A percentile compares a stretch with the other conserved stretches of the same genome.
These are phyloP conservation scores for Phasianus colchicus DNA, from an alignment of 2,113 vertebrate genomes.

Conservation along the genomic window DNA sequence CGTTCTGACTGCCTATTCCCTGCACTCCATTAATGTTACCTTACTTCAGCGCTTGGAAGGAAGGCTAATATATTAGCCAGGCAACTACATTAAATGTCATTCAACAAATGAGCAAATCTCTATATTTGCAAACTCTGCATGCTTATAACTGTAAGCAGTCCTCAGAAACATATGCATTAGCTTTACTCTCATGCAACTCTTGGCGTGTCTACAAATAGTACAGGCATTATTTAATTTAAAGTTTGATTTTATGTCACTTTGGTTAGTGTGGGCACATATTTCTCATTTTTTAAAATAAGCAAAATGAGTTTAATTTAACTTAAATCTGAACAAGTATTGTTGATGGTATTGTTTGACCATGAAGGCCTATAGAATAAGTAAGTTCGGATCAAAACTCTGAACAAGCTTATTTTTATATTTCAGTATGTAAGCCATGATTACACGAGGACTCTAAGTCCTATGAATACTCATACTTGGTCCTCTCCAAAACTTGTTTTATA, in stretches of 20 bases:
- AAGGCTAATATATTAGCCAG: background rate
- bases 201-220: conserved; percentile 8
- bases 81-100: conserved; percentile 15
- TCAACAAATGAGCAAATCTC: conserved; percentile 17
- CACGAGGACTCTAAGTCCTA: background rate
- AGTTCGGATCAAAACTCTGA: background rate
- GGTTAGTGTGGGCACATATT: background rate
- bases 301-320: background rate
- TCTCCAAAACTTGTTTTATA: background rate
- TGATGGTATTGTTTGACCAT: background rate
- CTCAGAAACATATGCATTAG: conserved; percentile 1
- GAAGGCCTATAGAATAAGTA: background rate
- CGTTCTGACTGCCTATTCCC: background rate
- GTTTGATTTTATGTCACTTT: background rate
- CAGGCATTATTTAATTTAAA: background rate
- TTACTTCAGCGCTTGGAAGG: background rate
- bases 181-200: background rate
- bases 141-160: conserved; percentile 10
- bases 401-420: background rate
- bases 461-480: fast-evolving
- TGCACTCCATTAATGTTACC: background rate
- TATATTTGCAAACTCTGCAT: conserved; percentile 34
- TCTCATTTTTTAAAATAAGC: background rate
- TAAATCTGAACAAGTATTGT: background rate
- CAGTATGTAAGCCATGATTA: background rate